Percentiles rank a stretch among this genome's conserved stretches.
These are phyloP conservation scores for Ormyrus labotus DNA, from an alignment of 2,888 invertebrate species.

Conservation along the genomic window DNA sequence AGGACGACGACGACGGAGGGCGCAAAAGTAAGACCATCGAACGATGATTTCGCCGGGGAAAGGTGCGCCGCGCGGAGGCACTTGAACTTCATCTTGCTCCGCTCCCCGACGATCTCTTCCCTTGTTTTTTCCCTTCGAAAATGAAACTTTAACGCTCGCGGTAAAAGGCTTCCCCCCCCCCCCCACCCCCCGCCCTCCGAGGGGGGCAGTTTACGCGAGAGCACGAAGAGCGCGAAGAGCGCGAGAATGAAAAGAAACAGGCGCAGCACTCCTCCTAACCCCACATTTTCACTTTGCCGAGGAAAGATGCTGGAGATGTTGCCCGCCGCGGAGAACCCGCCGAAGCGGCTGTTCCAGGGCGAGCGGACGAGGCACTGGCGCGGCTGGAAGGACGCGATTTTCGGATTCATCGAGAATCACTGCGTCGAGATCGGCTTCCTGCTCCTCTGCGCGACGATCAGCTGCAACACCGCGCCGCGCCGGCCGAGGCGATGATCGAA, in stretches of 20 bases:
- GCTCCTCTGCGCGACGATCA: conserved; percentile 23
- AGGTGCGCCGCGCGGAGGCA: background rate
- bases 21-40: too few relatives aligned
- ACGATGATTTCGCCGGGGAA: too few relatives aligned
- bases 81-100: background rate
- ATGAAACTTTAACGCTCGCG: too few relatives aligned
- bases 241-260: background rate
- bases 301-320: background rate
- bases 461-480: background rate
- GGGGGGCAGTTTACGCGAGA: too few relatives aligned
- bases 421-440: conserved; percentile 42
- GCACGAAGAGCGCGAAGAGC: too few relatives aligned
- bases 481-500: too few relatives aligned
- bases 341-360: conserved; percentile 28
- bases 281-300: background rate
- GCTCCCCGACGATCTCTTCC: conserved; percentile 8
- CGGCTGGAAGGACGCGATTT: background rate
- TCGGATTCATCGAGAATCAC: conserved; percentile 14
- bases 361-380: conserved; percentile 7
- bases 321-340: background rate
- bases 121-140: background rate
- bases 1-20: too few relatives aligned
- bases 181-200: too few relatives aligned
- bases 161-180: too few relatives aligned
- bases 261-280: background rate